Conservation (phyloP, 2,797 vertebrate species). For the Pangasius mekongensis region DNA sequence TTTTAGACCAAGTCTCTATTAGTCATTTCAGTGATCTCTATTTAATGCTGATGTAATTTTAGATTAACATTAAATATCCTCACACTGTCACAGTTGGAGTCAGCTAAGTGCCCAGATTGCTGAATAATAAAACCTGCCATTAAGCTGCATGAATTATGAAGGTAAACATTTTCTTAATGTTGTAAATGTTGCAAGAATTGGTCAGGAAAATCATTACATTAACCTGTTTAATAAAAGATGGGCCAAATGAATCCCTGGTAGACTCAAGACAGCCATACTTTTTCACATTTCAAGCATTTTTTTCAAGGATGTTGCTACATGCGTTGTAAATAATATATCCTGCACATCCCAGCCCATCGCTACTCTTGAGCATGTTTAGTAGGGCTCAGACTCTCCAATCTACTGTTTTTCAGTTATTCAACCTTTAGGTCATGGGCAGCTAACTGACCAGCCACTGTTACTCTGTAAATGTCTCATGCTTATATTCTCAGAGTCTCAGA, state of each 20-base stretch:
- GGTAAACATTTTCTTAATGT: conserved; percentile 13
- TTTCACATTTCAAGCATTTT: neutral
- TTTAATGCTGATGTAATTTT: conserved; percentile 18
- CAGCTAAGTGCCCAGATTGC: conserved; percentile 27
- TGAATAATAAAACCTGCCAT: conserved; percentile 22
- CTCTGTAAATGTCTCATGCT: neutral
- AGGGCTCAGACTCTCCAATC: neutral
- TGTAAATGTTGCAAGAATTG: conserved; percentile 5
- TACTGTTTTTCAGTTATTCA: neutral
- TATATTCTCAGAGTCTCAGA: neutral
- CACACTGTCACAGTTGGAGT: conserved; percentile 20
- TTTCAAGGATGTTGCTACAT: conserved; percentile 11
- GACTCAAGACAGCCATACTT: neutral
- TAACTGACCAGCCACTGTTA: neutral
- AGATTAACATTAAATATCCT: conserved; percentile 23
- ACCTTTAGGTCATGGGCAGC: neutral
- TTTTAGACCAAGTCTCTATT: neutral
- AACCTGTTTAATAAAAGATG: conserved; percentile 19
- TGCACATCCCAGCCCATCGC: neutral
- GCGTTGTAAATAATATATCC: conserved; percentile 11
- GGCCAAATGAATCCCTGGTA: neutral
- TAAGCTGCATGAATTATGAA: conserved; percentile 30
- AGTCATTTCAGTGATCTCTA: conserved; percentile 15
- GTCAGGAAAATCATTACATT: neutral
- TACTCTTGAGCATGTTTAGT: neutral